A percentile compares a stretch with the other conserved stretches of the same genome.
These are phyloP conservation scores for Capreolus pygargus DNA, from an alignment of 2,113 vertebrate species.

Conservation along the genomic window DNA sequence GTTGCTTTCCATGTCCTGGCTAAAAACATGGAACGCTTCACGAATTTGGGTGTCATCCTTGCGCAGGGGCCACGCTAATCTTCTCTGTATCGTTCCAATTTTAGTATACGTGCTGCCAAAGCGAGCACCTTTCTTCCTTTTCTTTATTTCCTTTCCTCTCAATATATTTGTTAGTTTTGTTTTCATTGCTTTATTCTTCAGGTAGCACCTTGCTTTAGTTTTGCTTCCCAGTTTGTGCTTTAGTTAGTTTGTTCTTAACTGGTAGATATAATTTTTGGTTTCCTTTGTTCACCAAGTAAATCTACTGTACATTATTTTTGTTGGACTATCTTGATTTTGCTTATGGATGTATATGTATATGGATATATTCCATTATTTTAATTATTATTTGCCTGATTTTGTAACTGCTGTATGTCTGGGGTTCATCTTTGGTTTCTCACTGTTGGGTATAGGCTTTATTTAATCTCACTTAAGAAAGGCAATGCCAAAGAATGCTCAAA, in stretches of 20 bases:
- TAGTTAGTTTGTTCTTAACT: not conserved
- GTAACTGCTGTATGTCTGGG: not conserved
- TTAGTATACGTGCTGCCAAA: too few relatives aligned
- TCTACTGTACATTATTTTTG: not conserved
- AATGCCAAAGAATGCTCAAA: not conserved
- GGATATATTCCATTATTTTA: not conserved
- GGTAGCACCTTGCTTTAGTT: not conserved
- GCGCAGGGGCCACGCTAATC: too few relatives aligned
- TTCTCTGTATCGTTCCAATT: too few relatives aligned
- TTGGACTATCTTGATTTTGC: not conserved
- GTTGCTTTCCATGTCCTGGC: too few relatives aligned
- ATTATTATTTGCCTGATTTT: not conserved
- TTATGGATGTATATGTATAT: not conserved
- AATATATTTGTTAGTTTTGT: not conserved
- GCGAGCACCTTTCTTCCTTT: not conserved
- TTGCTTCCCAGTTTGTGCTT: not conserved
- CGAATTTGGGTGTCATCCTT: too few relatives aligned
- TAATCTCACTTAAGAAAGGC: not conserved
- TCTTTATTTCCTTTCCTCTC: not conserved
- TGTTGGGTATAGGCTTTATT: not conserved
- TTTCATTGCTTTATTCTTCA: not conserved
- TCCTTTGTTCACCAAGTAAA: not conserved
- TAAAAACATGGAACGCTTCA: too few relatives aligned
- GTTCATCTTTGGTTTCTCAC: not conserved
- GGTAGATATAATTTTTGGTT: not conserved